phyloP scores from a whole-genome alignment of 2,797 vertebrate genomes.

The Coregonus ussuriensis region DNA sequence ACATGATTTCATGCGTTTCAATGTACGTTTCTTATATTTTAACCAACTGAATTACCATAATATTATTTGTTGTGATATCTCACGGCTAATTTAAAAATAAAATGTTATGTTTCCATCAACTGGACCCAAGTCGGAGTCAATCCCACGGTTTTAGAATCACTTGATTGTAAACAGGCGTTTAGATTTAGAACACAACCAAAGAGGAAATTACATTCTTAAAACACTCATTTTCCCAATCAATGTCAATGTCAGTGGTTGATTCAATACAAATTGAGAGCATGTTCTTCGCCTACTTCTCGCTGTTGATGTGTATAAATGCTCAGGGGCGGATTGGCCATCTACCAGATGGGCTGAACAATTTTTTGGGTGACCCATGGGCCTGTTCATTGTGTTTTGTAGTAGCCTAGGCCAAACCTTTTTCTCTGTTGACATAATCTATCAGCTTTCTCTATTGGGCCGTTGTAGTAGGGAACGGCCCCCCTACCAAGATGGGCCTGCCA shows the following conservation, averaged over 20 bases:
- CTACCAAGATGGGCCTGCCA: too few species aligned
- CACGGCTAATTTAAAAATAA: neutral
- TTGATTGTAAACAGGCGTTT: slow-evolving; percentile 42
- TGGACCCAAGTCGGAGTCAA: slow-evolving; percentile 7
- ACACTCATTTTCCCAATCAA: slow-evolving; percentile 59
- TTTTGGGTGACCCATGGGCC: too few species aligned
- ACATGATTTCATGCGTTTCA: neutral
- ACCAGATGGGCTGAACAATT: too few species aligned
- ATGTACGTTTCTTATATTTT: neutral
- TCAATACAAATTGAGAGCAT: slow-evolving; percentile 60
- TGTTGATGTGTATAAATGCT: slow-evolving; percentile 62
- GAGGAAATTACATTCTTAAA: slow-evolving; percentile 67
- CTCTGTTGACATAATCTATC: too few species aligned
- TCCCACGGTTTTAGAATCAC: slow-evolving; percentile 24
- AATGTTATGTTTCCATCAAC: slow-evolving; percentile 33
- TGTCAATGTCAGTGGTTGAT: slow-evolving; percentile 64
- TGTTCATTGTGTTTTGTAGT: too few species aligned
- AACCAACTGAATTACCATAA: neutral
- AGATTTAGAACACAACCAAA: slow-evolving; percentile 63
- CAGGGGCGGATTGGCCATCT: too few species aligned
- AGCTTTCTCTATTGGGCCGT: too few species aligned
- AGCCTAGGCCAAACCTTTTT: slow-evolving; percentile 22
- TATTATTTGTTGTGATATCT: neutral
- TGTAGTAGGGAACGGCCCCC: too few species aligned
- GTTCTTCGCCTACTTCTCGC: slow-evolving; percentile 64